These are phyloP conservation scores for Mesoclemmys tuberculata DNA, from an alignment of 2,113 vertebrate species.

Conservation along the genomic window DNA sequence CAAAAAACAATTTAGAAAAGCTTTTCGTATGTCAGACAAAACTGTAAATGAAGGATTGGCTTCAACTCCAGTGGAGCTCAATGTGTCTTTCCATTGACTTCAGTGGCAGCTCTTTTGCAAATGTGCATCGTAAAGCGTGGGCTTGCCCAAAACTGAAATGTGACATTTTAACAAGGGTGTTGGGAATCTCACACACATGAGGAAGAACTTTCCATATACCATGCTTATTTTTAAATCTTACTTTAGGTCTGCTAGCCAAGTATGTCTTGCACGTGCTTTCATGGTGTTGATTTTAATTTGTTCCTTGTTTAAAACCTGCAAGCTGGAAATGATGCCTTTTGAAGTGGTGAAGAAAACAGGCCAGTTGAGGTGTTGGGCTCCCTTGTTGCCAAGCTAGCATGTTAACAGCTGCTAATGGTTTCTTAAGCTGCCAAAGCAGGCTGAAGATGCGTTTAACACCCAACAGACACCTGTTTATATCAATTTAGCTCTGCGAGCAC, in stretches of 20 bases:
- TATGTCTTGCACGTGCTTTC: constrained; percentile 16
- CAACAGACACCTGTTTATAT: constrained; percentile 49
- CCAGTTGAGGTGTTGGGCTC: constrained; percentile 5
- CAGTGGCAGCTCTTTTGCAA: background rate
- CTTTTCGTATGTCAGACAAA: background rate
- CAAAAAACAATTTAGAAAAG: background rate
- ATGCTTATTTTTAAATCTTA: background rate
- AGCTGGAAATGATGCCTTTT: background rate
- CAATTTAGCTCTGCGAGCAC: constrained; percentile 17
- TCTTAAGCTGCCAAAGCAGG: constrained; percentile 58
- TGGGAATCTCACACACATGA: background rate
- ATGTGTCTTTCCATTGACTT: background rate
- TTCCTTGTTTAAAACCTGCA: background rate
- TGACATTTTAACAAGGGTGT: background rate
- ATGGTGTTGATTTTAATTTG: constrained; percentile 18
- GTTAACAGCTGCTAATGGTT: constrained; percentile 55
- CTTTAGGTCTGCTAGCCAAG: constrained; percentile 1
- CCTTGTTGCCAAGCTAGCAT: constrained; percentile 8
- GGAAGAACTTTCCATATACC: background rate
- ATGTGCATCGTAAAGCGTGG: background rate
- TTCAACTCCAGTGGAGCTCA: background rate
- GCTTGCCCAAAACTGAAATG: background rate
- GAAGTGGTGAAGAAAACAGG: background rate
- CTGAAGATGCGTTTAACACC: constrained; percentile 21
- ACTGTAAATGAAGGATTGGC: background rate